These are phyloP conservation scores for Perdix hodgsoniae DNA, from an alignment of 2,797 vertebrate genomes.

Conservation along the genomic window DNA sequence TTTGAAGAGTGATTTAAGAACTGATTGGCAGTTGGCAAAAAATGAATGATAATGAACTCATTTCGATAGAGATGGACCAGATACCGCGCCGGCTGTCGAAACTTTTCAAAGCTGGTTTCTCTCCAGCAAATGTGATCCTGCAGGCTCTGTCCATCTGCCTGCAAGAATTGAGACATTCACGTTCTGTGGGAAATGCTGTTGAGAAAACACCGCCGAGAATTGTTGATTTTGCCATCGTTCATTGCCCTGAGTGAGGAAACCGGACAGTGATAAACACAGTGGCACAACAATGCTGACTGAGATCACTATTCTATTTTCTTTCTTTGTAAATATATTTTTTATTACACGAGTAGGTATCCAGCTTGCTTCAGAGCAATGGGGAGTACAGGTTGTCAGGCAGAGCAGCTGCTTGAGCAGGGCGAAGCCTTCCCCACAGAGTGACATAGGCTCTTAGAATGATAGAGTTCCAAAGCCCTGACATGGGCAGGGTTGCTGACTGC, in stretches of 20 bases:
- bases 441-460: too few species aligned
- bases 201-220: conserved; percentile 69
- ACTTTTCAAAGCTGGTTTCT: conserved; percentile 82
- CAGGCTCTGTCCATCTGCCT: conserved; percentile 82
- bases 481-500: too few species aligned
- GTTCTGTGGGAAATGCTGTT: conserved; percentile 34
- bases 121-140: conserved; percentile 78
- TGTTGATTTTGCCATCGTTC: conserved; percentile 60
- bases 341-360: conserved; percentile 12
- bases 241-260: conserved; percentile 56
- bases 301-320: not conserved
- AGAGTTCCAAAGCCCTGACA: too few species aligned
- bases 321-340: not conserved
- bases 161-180: conserved; percentile 59
- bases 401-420: not conserved
- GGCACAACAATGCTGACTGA: not conserved
- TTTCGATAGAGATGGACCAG: conserved; percentile 80
- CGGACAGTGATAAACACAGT: not conserved
- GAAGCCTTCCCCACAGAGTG: not conserved
- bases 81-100: conserved; percentile 76
- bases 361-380: not conserved
- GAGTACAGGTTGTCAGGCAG: not conserved
- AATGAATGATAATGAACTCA: conserved; percentile 79
- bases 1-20: conserved; percentile 79
- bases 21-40: conserved; percentile 83